Base-by-base conservation (phyloP, 2,888 invertebrate genomes). In the Gastrophysa polygoni region DNA sequence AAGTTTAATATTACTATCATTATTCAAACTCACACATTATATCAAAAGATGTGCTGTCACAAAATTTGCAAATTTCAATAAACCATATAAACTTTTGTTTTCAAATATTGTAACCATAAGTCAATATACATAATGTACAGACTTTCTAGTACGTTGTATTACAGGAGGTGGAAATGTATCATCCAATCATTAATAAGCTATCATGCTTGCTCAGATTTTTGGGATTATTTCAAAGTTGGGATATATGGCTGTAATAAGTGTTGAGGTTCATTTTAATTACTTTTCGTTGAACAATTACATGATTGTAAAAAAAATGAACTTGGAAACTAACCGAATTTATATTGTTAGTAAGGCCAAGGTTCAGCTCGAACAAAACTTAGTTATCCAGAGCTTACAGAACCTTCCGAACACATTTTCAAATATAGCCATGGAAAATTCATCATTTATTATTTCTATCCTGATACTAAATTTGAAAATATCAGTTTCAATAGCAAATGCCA, bases 221-320 rank as follows among this genome's bases (percentile, higher is more conserved):
- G 18, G 71, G 72, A 72, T 71, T 67, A 64, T 68, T 71, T 74
- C 62, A 69, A 68, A 66, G 73, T 74, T 77, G 76, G 73, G 74
- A 76, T 75, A 71, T 76, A 70, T 76, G 74, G 73, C 74, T 68
- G 71, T 72, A 73, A 73, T 64, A 59, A n/a, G n/a, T 67, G 68
- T 71, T 68, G 64, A 71, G 70, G 71, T 66, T 69, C 68, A 71
- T 69, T 73, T 69, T 68, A 57, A 46, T 57, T 68, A 68, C 66
- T 70, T 59, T 68, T 71, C 70, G 69, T 71, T 74, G 67, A 67
- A 67, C 66, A 66, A 71, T 71, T 73, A 72, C n/a, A n/a, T 73
- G 52, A 28, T 21, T 24, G 10, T 24, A 29, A 52, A 52, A 17
- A 18, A 21, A 14, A 49, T 28, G 28, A 24, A 24, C 48, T 48